These are phyloP conservation scores for Aphodius granarius DNA, from an alignment of 2,888 invertebrate genomes.

Conservation along the genomic window DNA sequence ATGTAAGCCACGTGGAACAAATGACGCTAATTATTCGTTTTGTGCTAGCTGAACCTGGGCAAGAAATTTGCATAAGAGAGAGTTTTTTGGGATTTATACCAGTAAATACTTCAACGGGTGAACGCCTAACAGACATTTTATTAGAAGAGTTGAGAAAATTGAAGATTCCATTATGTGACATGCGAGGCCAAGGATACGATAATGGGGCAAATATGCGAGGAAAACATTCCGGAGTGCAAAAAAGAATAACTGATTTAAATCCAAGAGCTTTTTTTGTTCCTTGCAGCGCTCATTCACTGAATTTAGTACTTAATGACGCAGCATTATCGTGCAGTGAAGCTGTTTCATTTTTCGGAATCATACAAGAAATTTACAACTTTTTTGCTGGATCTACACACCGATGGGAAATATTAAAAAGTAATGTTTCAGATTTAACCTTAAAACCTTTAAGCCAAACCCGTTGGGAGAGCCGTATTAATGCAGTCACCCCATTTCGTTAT, in stretches of 20 bases:
- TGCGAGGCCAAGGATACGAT: conserved; percentile 31
- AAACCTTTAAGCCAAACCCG: conserved; percentile 26
- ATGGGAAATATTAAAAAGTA: conserved; percentile 29
- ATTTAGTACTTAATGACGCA: conserved; percentile 36
- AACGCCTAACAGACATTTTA: conserved; percentile 35
- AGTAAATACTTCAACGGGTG: conserved; percentile 24
- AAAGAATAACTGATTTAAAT: conserved; percentile 30
- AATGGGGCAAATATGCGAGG: conserved; percentile 35
- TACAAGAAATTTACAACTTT: conserved; percentile 33
- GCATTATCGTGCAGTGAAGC: conserved; percentile 30
- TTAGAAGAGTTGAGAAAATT: conserved; percentile 28
- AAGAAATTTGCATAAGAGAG: conserved; percentile 24
- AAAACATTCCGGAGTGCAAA: conserved; percentile 28
- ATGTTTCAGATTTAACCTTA: conserved; percentile 30
- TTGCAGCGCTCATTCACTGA: conserved; percentile 35
- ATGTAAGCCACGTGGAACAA: conserved; percentile 26
- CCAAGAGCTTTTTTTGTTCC: conserved; percentile 36
- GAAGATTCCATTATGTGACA: conserved; percentile 28
- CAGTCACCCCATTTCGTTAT: not conserved
- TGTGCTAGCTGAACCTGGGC: conserved; percentile 26
- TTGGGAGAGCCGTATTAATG: conserved; percentile 8
- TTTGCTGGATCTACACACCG: conserved; percentile 29
- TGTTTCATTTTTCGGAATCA: conserved; percentile 27
- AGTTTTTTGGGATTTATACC: conserved; percentile 24
- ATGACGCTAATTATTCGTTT: conserved; percentile 32